phyloP scores from a whole-genome alignment of 2,888 invertebrate genomes.

The Oxycera nigricornis region DNA sequence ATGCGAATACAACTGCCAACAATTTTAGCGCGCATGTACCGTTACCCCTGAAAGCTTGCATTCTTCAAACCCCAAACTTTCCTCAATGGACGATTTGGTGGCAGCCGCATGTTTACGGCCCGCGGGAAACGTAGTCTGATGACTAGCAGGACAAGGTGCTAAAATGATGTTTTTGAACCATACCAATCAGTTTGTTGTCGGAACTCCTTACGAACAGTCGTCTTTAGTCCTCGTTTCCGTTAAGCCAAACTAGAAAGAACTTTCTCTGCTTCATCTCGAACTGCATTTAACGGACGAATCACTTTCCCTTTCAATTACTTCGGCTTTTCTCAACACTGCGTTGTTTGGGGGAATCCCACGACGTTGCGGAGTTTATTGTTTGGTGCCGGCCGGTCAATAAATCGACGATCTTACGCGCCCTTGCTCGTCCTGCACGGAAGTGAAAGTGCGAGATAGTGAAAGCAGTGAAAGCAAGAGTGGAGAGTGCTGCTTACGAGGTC shows the following conservation, averaged over 20 bases:
- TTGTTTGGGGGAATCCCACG: constrained; percentile 12
- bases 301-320: constrained; percentile 3
- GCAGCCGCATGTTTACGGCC: background rate
- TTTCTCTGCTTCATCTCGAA: background rate
- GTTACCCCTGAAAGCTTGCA: constrained; percentile 5
- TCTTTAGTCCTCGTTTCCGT: background rate
- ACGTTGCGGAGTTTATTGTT: background rate
- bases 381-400: constrained; percentile 18
- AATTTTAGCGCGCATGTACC: background rate
- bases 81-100: background rate
- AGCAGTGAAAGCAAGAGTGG: constrained; percentile 24
- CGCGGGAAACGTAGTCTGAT: background rate
- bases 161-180: background rate
- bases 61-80: background rate
- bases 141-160: background rate
- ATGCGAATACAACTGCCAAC: background rate
- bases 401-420: constrained; percentile 3
- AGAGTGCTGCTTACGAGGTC: background rate
- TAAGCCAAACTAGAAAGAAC: background rate
- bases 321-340: background rate
- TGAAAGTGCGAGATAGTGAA: constrained; percentile 24
- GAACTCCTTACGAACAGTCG: background rate
- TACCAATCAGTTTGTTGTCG: constrained; percentile 3
- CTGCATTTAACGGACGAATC: background rate
- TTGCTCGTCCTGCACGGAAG: background rate